Conservation (phyloP, 2,888 invertebrate species). For the Criorhina ranunculi region DNA sequence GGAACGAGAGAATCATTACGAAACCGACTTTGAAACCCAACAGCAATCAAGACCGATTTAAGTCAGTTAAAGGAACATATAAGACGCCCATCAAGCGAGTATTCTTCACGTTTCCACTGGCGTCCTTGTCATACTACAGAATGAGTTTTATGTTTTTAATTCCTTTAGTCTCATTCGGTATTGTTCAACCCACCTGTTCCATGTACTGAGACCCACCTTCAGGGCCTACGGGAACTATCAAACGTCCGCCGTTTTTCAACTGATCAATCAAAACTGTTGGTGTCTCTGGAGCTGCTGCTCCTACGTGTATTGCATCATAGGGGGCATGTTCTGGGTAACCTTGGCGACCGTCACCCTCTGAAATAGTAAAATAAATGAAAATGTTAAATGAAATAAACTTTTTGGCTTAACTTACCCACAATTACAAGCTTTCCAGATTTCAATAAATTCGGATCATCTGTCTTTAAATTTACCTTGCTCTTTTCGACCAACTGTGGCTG, state of each 20-base stretch:
- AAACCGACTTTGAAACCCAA: conserved; percentile 77
- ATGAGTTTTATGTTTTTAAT: not conserved
- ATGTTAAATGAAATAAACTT: not conserved
- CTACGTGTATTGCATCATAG: conserved; percentile 97
- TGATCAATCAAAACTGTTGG: conserved; percentile 89
- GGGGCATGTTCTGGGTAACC: conserved; percentile 91
- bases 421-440: conserved; percentile 89
- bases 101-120: conserved; percentile 90
- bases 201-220: conserved; percentile 94
- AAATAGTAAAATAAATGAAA: not conserved
- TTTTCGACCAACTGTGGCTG: conserved; percentile 92
- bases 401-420: conserved; percentile 86
- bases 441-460: conserved; percentile 90
- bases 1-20: conserved; percentile 78
- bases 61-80: conserved; percentile 98
- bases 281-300: conserved; percentile 92
- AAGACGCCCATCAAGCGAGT: conserved; percentile 96
- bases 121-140: conserved; percentile 93
- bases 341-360: conserved; percentile 95
- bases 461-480: conserved; percentile 91
- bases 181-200: conserved; percentile 86
- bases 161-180: not conserved
- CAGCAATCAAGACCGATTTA: conserved; percentile 84
- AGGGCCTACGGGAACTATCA: conserved; percentile 96
- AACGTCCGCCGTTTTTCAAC: conserved; percentile 89